Base-by-base conservation (phyloP, 2,797 vertebrate species). In the Falco naumanni region DNA sequence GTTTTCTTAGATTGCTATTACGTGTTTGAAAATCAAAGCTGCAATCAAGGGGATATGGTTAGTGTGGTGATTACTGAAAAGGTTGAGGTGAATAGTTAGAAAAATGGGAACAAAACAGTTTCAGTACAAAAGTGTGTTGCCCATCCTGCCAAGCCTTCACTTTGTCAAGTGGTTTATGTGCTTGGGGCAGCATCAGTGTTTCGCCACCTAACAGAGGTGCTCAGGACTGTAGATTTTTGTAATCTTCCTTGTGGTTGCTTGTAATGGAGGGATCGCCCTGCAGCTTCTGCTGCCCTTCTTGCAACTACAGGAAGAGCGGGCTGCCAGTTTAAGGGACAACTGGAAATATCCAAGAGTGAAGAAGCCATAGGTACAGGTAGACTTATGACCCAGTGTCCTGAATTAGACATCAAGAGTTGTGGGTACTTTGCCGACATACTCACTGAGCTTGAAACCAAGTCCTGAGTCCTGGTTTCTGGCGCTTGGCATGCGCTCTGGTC, bases 21-120 rank as follows among this genome's bases (percentile, higher is more conserved):
- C 24, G 1, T 75, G 21, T 89, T 96, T 93, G 83, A 63, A 97
- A 97, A 94, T 90, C 88, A 93, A 87, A 85, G 84, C 79, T 94
- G 20, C 95, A 93, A 51, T 87, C 94, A 84, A 88, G 79, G 61
- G 57, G 78, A 39, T 81, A 33, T 75, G 57, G 78, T 63, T 93
- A 94, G 65, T 81, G 87, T 85, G 89, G 88, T 95, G 65, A 90
- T 96, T 91, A 70, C 83, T 60, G 76, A 61, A 65, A 74, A 69
- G 77, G n/a, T 34, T 50, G 93, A 95, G 70, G 70, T 95, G 89
- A 95, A 80, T 75, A 37, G 63, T 90, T 54, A 68, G 54, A 53
- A 71, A n/a, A 84, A 61, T 13, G 39, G 68, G 51, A 65, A 28
- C 50, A 59, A 29, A 93, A 63, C 53, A 18, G 19, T 83, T 93